Evolutionary conservation across 2,888 invertebrate genomes (phyloP), one percentile per base, ranked within the genome.

Genomic region (Acleris laterana): DNA sequence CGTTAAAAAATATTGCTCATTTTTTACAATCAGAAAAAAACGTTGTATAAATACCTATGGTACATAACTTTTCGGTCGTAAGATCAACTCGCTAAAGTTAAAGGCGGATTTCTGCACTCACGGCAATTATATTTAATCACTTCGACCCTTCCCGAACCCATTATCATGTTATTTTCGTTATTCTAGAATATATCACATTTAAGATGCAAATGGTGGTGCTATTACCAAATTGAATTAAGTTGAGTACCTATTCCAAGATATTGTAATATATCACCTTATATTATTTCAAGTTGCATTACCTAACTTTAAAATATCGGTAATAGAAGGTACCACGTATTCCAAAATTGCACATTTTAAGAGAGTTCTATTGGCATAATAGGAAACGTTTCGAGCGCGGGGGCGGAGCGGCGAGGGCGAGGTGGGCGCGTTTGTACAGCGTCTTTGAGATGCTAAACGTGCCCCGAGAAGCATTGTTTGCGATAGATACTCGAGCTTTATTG

Each of bases 361-460:
- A 19, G 42, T 32, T 55, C 42, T 38, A 46, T 55, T 46, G 46
- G 55, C 55, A 56, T 56, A 69, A 71, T 71, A 71, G 69, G 57
- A 71, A 69, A 61, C 66, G 67, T 65, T 58, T 63, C 61, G 50
- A 57, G 63, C 73, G 71, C 74, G 68, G 72, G 68, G 63, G 69
- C 60, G 68, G 53, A 68, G 57, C 44, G 56, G 59, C 53, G 49
- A 57, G 63, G 64, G 62, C 60, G 56, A 66, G 71, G 72, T 25
- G 70, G 32, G 49, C 32, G 52, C 60, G 72, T 71, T 75, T 71
- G 67, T 73, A 72, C 71, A 70, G 71, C 70, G 77, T 77, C 82
- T 85, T 84, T 83, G 85, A 83, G 77, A 86, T 85, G 83, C 80
- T 83, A 85, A 86, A 80, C 80, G 74, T 72, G 76, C 77, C 74